Percentiles rank a stretch among this genome's conserved stretches.
Conservation (phyloP, 2,113 vertebrate species). For the Callospermophilus lateralis region DNA sequence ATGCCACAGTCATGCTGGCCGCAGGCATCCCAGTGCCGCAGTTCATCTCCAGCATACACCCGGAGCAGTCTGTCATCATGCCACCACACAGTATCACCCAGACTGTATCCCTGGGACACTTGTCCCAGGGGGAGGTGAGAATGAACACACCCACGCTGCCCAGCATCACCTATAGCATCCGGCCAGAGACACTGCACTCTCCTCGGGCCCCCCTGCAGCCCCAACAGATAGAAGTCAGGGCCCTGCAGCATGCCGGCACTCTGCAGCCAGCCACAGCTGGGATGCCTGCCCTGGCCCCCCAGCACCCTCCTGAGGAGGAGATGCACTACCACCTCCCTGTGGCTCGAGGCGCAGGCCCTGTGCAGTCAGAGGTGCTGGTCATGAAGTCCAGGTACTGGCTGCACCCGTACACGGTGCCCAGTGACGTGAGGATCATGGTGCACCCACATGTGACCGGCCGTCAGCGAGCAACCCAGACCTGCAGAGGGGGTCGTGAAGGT, state of each 20-base stretch:
- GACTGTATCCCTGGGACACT: conserved; percentile 94
- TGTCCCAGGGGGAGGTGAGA: conserved; percentile 94
- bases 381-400: conserved; percentile 95
- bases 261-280: conserved; percentile 92
- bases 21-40: conserved; percentile 92
- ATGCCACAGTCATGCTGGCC: conserved; percentile 92
- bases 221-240: conserved; percentile 92
- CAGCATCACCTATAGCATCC: conserved; percentile 93
- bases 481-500: conserved; percentile 92
- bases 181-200: conserved; percentile 92
- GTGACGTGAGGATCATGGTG: conserved; percentile 95
- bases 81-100: conserved; percentile 96
- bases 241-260: conserved; percentile 88
- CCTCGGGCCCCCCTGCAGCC: conserved; percentile 90
- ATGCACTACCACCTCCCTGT: conserved; percentile 93
- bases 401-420: conserved; percentile 93
- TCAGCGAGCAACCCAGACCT: conserved; percentile 92
- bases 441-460: conserved; percentile 93
- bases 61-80: conserved; percentile 98
- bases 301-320: conserved; percentile 92
- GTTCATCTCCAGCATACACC: conserved; percentile 94
- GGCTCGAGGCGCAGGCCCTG: conserved; percentile 90
- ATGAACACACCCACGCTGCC: conserved; percentile 93
- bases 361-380: conserved; percentile 94
- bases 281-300: conserved; percentile 91